Conservation (phyloP, 2,888 invertebrate genomes). For the Diaperis boleti region DNA sequence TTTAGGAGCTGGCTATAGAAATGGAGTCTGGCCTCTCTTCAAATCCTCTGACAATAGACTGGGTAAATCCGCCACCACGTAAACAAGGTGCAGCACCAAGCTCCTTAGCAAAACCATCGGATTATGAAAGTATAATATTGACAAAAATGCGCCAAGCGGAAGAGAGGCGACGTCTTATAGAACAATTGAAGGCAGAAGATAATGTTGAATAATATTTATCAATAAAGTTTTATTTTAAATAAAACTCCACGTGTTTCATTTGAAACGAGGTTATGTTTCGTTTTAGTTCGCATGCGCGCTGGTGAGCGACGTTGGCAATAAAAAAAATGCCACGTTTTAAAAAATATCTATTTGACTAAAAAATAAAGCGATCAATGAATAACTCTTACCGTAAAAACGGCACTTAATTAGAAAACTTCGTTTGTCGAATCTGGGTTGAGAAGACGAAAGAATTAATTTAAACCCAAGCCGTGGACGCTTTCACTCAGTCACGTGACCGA, state of each 20-base stretch:
- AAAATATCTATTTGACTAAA: conserved; percentile 10
- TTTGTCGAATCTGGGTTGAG: background rate
- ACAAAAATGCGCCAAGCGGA: conserved; percentile 86
- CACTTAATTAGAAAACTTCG: conserved; percentile 1
- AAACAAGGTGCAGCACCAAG: conserved; percentile 60
- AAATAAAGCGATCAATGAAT: conserved; percentile 1
- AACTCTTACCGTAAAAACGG: conserved; percentile 11
- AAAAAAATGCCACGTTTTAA: conserved; percentile 39
- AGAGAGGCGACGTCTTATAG: conserved; percentile 82
- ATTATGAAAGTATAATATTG: conserved; percentile 86
- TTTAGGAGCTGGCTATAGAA: conserved; percentile 70
- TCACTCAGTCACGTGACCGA: conserved; percentile 57
- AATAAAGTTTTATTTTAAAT: conserved; percentile 18
- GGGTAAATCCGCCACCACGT: conserved; percentile 73
- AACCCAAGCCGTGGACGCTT: conserved; percentile 47
- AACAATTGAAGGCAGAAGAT: conserved; percentile 76
- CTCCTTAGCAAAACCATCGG: conserved; percentile 72
- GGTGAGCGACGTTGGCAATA: background rate
- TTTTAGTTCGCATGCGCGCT: conserved; percentile 10
- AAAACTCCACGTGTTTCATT: conserved; percentile 21
- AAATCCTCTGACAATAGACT: conserved; percentile 81
- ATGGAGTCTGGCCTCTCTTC: conserved; percentile 73
- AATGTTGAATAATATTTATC: background rate
- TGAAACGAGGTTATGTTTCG: conserved; percentile 8
- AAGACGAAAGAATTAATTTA: conserved; percentile 1